phyloP scores from a whole-genome alignment of 1,140 invertebrate species.

The Drosophila obscura region DNA sequence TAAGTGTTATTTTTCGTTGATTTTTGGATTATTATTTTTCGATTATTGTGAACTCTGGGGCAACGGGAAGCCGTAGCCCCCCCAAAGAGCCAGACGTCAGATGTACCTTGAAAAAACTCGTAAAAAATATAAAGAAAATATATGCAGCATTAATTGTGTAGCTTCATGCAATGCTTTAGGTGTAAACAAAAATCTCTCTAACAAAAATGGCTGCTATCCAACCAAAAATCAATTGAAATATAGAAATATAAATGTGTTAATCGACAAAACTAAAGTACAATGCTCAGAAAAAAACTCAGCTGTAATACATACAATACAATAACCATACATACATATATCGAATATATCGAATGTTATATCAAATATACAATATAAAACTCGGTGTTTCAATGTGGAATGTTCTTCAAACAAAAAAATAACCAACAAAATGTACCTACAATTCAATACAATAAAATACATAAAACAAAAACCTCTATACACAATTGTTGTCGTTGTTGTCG shows the following conservation, averaged over 20 bases:
- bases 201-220: constrained; percentile 42
- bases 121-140: constrained; percentile 20
- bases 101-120: constrained; percentile 66
- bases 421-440: constrained; percentile 55
- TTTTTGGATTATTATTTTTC: constrained; percentile 57
- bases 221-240: constrained; percentile 24
- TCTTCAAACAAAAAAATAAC: constrained; percentile 27
- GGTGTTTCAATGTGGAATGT: constrained; percentile 45
- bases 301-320: constrained; percentile 36
- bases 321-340: constrained; percentile 15
- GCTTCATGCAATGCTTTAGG: constrained; percentile 15
- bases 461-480: background rate
- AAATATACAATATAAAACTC: constrained; percentile 40
- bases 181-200: constrained; percentile 9
- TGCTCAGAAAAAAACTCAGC: constrained; percentile 37
- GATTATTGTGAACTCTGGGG: constrained; percentile 68
- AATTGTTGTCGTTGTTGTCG: background rate
- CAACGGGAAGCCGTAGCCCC: background rate
- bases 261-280: constrained; percentile 66
- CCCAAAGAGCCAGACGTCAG: constrained; percentile 60
- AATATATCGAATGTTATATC: constrained; percentile 18
- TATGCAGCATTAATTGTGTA: constrained; percentile 14
- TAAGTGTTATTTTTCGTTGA: constrained; percentile 51
- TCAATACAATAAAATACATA: constrained; percentile 7
- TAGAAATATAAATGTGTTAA: constrained; percentile 36